Evolutionary conservation across 2,113 vertebrate genomes (phyloP).

Genomic region (Arenaria interpres): DNA sequence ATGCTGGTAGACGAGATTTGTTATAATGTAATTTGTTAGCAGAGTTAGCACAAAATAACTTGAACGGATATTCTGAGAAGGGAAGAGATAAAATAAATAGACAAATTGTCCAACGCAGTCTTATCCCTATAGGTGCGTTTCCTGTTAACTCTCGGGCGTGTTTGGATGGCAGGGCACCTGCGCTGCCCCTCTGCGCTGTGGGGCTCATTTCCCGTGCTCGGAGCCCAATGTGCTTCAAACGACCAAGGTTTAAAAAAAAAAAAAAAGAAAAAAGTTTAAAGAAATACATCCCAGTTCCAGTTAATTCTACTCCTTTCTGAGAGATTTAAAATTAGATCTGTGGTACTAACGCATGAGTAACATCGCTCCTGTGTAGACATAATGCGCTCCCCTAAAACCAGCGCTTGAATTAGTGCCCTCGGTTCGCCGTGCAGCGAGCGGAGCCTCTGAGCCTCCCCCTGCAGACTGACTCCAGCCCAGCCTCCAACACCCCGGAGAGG

Average conservation of each 20-base stretch:
- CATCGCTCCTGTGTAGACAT: background rate
- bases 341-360: background rate
- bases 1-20: background rate
- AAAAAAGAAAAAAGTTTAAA: background rate
- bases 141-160: background rate
- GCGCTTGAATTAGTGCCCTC: background rate
- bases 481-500: background rate
- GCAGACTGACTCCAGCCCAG: background rate
- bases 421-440: rapidly evolving
- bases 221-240: background rate
- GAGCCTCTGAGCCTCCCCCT: background rate
- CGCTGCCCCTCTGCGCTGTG: background rate
- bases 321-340: background rate
- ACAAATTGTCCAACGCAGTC: background rate
- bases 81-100: background rate
- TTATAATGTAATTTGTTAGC: background rate
- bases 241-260: background rate
- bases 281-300: background rate
- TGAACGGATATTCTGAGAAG: background rate
- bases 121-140: background rate
- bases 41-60: background rate
- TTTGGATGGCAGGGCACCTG: background rate
- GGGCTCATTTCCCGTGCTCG: background rate
- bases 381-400: background rate
- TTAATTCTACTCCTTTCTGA: background rate